Evolutionary conservation across 2,797 vertebrate species (phyloP), one percentile per base, ranked within the genome.

Genomic region (Scomberomorus guttatus): DNA sequence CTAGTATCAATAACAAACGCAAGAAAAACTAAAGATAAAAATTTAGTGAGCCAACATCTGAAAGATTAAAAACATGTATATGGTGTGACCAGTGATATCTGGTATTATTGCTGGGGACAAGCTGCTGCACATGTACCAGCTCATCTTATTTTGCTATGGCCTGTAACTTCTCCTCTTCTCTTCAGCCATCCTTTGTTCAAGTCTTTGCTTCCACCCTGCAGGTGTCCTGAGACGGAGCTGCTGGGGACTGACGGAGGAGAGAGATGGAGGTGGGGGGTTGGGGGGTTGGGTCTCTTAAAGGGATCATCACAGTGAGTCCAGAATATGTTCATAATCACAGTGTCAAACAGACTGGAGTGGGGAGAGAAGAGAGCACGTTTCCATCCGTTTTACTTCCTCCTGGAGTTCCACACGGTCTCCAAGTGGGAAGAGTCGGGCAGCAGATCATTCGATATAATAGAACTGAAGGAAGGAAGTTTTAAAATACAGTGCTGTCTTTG

Each of bases 231-330:
- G 58, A 65, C 42, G 75, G 83, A 72, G 64, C 95, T 86, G 94
- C 95, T 92, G 77, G 92, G 94, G 91, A 90, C 94, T 81, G 80
- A 27, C 82, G 80, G 78, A 93, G 90, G 91, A 80, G 80, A 89
- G 89, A 90, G 94, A 89, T 95, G 95, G 95, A 93, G 95, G 89
- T 86, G 93, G 93, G 68, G 86, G 82, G 64, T 14, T 2, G 92
- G 89, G 81, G 94, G 90, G 94, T 88, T 91, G 95, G 93, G 92
- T 88, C 82, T 91, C 73, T 91, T 92, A 92, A 93, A 94, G 93
- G 92, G 93, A 87, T 91, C 85, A 90, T 97, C 98, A 98, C 97
- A 97, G 97, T 97, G 97, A 97, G 95, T 95, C 92, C 91, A 88
- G 92, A 93, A 94, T 68, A 87, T 76, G 92, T 94, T 90, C 90